Evolutionary conservation across 2,888 invertebrate genomes (phyloP), one percentile per base, ranked within the genome.

Genomic region (Brachypalpus laphriformis): DNA sequence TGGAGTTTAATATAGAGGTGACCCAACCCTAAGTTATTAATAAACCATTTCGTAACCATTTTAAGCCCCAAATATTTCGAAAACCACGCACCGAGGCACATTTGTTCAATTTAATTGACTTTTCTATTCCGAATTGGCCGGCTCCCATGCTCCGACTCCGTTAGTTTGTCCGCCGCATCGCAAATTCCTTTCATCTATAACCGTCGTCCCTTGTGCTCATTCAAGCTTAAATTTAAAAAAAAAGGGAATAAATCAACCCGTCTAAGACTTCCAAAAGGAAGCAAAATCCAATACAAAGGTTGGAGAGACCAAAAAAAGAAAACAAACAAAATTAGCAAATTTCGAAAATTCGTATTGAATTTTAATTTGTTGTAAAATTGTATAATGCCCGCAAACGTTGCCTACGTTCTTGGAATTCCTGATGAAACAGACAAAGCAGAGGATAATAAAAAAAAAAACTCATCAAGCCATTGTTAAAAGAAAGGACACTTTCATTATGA

Each of bases 21-120:
- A 42, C 22, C 16, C 25, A 51, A 31, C 18, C 51, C 51, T 2
- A n/a, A 51, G n/a, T 28, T 54, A 14, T 54, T 54, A 51, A 61
- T 40, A 54, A 63, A 22, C 63, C 31, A 72, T 54, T 72, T 42
- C 18, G 22, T 49, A 51, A 28, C 28, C 28, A 9, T 56, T 63
- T 31, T 16, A 14, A 54, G 25, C 20, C 22, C 28, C 3, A 40
- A 37, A 6, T 14, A 37, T 65, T 31, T 20, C 9, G 9, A 45
- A 34, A 56, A 47, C 34, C 74, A 75, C 74, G 45, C 22, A 28
- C 42, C 6, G 9, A 37, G 20, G 40, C 76, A 59, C 76, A 59
- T 76, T 68, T 68, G 31, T 59, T 28, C 68, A 20, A 68, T 31
- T 68, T 68, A 76, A 59, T 76, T 68, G 76, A 68, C 66, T 76